A percentile compares a stretch with the other conserved stretches of the same genome.
Conservation (phyloP, 1,140 invertebrate genomes). For the Bombus waltoni region DNA sequence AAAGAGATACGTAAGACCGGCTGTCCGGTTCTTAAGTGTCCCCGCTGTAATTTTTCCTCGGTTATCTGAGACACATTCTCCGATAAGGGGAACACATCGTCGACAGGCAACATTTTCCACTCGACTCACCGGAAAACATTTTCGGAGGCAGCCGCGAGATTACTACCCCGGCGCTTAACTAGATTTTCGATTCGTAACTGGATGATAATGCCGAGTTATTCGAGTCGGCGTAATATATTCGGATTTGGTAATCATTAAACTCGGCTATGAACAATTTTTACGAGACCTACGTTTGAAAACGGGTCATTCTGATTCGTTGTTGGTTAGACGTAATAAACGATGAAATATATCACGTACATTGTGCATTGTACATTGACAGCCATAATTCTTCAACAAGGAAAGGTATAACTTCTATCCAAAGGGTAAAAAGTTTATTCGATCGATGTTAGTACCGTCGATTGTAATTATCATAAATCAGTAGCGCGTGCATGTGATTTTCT, state of each 20-base stretch:
- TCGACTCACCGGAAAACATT: slow-evolving; percentile 38
- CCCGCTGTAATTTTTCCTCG: slow-evolving; percentile 21
- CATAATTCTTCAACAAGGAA: not conserved
- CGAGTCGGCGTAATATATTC: too few species aligned
- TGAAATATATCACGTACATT: too few species aligned
- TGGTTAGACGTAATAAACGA: too few species aligned
- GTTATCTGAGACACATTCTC: slow-evolving; percentile 44
- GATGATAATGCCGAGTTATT: too few species aligned
- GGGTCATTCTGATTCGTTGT: too few species aligned
- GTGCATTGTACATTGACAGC: not conserved
- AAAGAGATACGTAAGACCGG: slow-evolving; percentile 18
- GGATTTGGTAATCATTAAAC: too few species aligned
- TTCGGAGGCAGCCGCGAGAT: not conserved
- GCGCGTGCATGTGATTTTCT: not conserved
- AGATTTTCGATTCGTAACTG: not conserved
- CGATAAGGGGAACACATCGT: slow-evolving; percentile 43
- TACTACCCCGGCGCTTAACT: not conserved
- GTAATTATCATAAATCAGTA: slow-evolving; percentile 1
- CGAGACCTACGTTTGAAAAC: too few species aligned
- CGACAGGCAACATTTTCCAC: slow-evolving; percentile 46
- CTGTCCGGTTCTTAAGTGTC: slow-evolving; percentile 31
- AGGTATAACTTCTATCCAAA: too few species aligned
- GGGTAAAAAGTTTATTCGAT: not conserved
- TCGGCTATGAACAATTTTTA: too few species aligned
- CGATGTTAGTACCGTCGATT: not conserved